Conservation (phyloP, 2,888 invertebrate species). For the Eurytoma californica region DNA sequence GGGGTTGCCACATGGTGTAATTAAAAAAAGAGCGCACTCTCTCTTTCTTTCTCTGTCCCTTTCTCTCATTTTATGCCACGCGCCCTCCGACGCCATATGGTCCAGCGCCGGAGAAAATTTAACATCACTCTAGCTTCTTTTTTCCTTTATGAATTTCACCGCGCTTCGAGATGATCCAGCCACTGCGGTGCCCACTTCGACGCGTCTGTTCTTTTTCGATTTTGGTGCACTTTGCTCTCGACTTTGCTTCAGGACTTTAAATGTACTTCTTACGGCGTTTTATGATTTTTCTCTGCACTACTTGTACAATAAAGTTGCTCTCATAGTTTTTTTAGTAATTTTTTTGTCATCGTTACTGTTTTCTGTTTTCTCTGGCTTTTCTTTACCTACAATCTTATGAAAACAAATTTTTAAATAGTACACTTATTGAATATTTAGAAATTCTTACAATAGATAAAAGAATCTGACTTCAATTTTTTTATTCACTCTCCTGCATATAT, state of each 20-base stretch:
- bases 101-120: slow-evolving; percentile 42
- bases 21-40: slow-evolving; percentile 57
- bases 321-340: not conserved
- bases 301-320: not conserved
- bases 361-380: no score
- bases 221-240: not conserved
- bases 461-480: no score
- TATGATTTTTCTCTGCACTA: no score
- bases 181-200: not conserved
- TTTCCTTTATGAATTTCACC: not conserved
- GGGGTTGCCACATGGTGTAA: slow-evolving; percentile 71
- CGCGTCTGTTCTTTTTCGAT: slow-evolving; percentile 5
- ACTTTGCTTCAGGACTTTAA: slow-evolving; percentile 13
- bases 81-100: slow-evolving; percentile 49
- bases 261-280: not conserved
- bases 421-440: no score
- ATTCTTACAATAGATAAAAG: no score
- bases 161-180: not conserved
- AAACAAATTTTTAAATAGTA: no score
- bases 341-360: not conserved
- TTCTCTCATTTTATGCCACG: slow-evolving; percentile 32
- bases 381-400: no score
- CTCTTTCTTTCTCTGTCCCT: no score
- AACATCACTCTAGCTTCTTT: slow-evolving; percentile 10
- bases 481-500: no score